A percentile compares a stretch with the other conserved stretches of the same genome.
These are phyloP conservation scores for Carduelis carduelis DNA, from an alignment of 2,797 vertebrate genomes.

Conservation along the genomic window DNA sequence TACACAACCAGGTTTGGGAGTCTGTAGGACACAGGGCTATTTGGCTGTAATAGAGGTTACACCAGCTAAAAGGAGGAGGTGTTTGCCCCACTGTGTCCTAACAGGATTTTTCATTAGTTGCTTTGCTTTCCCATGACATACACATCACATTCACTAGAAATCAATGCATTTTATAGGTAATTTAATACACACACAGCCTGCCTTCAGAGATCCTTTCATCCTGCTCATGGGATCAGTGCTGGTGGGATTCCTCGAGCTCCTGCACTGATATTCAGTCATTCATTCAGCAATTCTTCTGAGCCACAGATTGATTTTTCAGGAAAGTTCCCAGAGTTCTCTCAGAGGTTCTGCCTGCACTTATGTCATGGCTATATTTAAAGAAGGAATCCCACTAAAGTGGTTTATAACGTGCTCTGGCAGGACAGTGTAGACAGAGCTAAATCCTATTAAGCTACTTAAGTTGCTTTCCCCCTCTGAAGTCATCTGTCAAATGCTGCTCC, in stretches of 20 bases:
- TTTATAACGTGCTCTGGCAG: slow-evolving; percentile 23
- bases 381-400: slow-evolving; percentile 48
- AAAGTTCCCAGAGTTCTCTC: slow-evolving; percentile 2
- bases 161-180: background rate
- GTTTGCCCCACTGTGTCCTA: background rate
- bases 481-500: slow-evolving; percentile 13
- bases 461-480: slow-evolving; percentile 44
- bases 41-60: background rate
- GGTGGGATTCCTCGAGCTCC: background rate
- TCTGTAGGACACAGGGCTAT: fast-evolving
- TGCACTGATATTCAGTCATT: background rate
- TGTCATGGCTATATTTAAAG: slow-evolving; percentile 41
- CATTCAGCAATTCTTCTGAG: background rate
- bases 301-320: slow-evolving; percentile 14
- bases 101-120: background rate
- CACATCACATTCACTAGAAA: background rate
- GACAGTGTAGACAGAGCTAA: slow-evolving; percentile 37
- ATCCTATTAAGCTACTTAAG: slow-evolving; percentile 58
- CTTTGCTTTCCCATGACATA: background rate
- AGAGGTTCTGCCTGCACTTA: slow-evolving; percentile 5
- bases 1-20: background rate
- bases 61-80: background rate
- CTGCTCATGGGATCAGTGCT: background rate
- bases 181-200: background rate
- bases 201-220: background rate